These are phyloP conservation scores for Rhynchophorus ferrugineus DNA, from an alignment of 1,140 invertebrate species.

Conservation along the genomic window DNA sequence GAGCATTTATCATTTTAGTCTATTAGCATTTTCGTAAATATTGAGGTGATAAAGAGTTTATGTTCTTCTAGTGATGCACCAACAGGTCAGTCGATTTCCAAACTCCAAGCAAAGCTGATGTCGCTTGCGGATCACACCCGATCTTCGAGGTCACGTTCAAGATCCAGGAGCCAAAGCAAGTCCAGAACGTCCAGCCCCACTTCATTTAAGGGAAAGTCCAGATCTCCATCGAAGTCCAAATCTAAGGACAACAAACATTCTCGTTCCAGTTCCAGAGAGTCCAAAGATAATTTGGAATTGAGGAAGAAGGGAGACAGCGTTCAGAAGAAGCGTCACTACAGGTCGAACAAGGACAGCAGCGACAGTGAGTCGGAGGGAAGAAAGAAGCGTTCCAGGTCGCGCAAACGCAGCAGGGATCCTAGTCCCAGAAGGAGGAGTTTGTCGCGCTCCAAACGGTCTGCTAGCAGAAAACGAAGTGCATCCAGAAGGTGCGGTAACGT, in stretches of 20 bases:
- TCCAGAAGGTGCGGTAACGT: conserved; percentile 34
- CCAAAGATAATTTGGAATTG: conserved; percentile 62
- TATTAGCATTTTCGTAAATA: too few species aligned
- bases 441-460: conserved; percentile 24
- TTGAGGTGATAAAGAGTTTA: too few species aligned
- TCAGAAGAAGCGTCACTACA: conserved; percentile 76
- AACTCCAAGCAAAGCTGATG: conserved; percentile 53
- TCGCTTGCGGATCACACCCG: conserved; percentile 47
- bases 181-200: conserved; percentile 37
- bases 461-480: conserved; percentile 35
- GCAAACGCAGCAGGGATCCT: conserved; percentile 39
- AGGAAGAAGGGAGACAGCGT: conserved; percentile 69
- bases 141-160: conserved; percentile 38
- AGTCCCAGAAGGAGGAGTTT: conserved; percentile 29
- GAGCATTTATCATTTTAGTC: too few species aligned
- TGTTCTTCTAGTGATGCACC: conserved; percentile 37
- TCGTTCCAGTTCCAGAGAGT: conserved; percentile 35
- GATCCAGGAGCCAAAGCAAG: conserved; percentile 30
- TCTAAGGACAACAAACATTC: conserved; percentile 33
- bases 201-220: conserved; percentile 36
- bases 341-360: conserved; percentile 74
- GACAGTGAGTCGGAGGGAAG: conserved; percentile 47
- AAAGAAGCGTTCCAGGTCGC: conserved; percentile 32
- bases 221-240: conserved; percentile 32
- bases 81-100: conserved; percentile 44